Evolutionary conservation across 2,888 invertebrate genomes (phyloP).

Genomic region (Calameuta filiformis): DNA sequence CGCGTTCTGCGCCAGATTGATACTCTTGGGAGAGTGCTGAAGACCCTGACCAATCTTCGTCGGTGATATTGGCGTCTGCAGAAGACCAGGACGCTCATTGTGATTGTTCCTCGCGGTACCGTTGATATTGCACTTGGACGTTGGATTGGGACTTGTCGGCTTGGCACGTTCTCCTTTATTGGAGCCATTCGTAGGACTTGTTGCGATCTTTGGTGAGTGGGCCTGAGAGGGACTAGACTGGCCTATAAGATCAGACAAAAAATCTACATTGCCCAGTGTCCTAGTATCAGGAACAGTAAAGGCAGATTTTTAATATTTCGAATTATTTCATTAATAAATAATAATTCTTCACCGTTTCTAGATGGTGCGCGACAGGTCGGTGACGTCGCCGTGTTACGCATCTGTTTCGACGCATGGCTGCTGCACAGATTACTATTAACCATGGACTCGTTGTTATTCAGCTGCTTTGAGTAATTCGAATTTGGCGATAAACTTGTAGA

Average conservation of each 20-base stretch:
- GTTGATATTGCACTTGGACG: conserved; percentile 58
- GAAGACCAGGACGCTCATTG: conserved; percentile 54
- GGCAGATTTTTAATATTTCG: background rate
- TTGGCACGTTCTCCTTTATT: conserved; percentile 44
- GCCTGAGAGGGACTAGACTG: conserved; percentile 59
- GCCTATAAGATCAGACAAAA: conserved; percentile 35
- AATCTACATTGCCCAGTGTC: background rate
- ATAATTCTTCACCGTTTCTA: conserved; percentile 47
- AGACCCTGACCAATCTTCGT: conserved; percentile 55
- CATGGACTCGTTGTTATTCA: conserved; percentile 61
- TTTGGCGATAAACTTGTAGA: conserved; percentile 20
- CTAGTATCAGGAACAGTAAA: background rate
- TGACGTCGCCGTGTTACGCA: conserved; percentile 57
- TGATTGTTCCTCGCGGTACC: conserved; percentile 45
- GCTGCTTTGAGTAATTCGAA: conserved; percentile 29
- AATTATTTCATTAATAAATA: background rate
- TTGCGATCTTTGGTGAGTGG: conserved; percentile 52
- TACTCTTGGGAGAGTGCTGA: conserved; percentile 54
- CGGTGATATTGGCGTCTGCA: conserved; percentile 59
- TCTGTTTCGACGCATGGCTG: conserved; percentile 57
- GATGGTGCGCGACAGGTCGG: conserved; percentile 58
- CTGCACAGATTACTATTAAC: conserved; percentile 57
- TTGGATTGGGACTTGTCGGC: conserved; percentile 23
- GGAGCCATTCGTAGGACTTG: conserved; percentile 48
- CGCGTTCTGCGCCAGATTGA: conserved; percentile 44